These are phyloP conservation scores for Pteromalus puparum DNA, from an alignment of 1,140 invertebrate genomes.

Conservation along the genomic window DNA sequence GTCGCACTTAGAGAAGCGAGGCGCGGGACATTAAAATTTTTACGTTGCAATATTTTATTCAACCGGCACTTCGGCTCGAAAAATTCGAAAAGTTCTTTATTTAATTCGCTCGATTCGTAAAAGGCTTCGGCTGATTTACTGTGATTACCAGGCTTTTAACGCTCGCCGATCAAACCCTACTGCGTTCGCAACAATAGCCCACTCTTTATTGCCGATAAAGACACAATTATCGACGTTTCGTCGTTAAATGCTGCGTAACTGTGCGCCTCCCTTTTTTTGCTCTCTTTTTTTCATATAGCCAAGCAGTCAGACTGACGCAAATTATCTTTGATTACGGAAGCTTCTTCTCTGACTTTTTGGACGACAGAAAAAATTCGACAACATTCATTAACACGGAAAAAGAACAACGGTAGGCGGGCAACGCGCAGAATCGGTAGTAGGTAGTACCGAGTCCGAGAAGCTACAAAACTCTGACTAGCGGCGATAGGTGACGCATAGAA, in stretches of 20 bases:
- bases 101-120: background rate
- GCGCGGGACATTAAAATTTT: background rate
- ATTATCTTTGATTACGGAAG: background rate
- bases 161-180: background rate
- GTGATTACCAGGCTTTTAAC: conserved; percentile 21
- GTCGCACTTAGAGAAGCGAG: no score
- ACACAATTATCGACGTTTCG: conserved; percentile 17
- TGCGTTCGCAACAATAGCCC: background rate
- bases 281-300: background rate
- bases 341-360: background rate
- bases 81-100: background rate
- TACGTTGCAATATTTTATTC: background rate
- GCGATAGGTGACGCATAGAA: no score
- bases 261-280: background rate
- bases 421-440: no score
- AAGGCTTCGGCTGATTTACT: conserved; percentile 7
- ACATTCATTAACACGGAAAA: no score
- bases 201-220: conserved; percentile 23
- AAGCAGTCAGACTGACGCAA: background rate
- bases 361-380: no score
- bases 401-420: no score
- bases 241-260: background rate
- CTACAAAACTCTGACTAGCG: no score
- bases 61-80: background rate
- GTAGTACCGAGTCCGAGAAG: no score